phyloP scores from a whole-genome alignment of 2,888 invertebrate species.

The Trachelus tabidus region DNA sequence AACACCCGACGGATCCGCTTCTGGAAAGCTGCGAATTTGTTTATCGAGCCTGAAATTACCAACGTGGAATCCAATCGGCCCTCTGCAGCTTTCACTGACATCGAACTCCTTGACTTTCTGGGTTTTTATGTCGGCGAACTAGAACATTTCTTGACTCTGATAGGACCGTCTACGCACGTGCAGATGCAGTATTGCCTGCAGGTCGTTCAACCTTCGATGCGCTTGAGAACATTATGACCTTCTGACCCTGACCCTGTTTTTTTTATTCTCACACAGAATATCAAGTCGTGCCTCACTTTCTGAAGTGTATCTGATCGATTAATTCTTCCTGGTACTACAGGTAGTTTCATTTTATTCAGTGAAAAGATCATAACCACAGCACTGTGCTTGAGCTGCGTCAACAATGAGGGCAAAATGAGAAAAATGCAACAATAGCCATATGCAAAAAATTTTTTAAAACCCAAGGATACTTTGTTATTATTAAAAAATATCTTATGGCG shows the following conservation, averaged over 20 bases:
- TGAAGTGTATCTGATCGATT: neutral
- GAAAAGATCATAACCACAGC: too few relatives aligned
- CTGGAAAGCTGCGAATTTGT: neutral
- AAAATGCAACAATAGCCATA: too few relatives aligned
- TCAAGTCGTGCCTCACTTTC: neutral
- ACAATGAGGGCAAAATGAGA: too few relatives aligned
- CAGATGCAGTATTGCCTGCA: neutral
- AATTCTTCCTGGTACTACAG: neutral
- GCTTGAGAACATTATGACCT: neutral
- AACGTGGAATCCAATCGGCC: neutral
- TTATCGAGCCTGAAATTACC: neutral
- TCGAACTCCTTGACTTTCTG: neutral
- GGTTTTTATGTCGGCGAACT: slow-evolving; percentile 4
- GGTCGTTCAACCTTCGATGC: neutral
- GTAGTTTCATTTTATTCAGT: neutral
- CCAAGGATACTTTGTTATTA: neutral
- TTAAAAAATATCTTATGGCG: too few relatives aligned
- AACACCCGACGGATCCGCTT: neutral
- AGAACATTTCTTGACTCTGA: neutral
- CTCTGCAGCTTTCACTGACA: neutral
- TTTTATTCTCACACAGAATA: neutral
- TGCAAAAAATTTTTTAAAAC: neutral
- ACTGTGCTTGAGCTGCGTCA: too few relatives aligned
- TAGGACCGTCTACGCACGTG: neutral
- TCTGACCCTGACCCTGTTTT: neutral